A percentile compares a stretch with the other conserved stretches of the same genome.
Conservation (phyloP, 2,113 vertebrate genomes). For the Platysternon megacephalum region DNA sequence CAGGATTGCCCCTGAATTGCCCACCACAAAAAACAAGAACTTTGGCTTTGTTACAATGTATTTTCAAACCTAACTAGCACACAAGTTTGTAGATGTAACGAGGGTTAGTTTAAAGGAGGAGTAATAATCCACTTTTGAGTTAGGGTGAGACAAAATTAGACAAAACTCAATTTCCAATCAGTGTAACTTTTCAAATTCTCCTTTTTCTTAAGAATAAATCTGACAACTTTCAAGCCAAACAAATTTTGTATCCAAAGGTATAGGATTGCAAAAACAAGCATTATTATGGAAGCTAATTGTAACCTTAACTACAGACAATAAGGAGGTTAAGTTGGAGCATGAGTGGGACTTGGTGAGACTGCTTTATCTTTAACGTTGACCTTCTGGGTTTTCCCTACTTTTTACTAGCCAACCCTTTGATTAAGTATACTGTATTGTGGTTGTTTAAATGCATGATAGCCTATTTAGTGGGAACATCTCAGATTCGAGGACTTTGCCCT, state of each 20-base stretch:
- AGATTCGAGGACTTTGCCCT: background rate
- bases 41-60: background rate
- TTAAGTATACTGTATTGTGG: background rate
- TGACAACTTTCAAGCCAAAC: background rate
- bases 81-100: background rate
- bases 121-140: background rate
- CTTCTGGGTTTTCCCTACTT: background rate
- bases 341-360: background rate
- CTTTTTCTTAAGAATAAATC: background rate
- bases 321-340: background rate
- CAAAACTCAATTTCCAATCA: background rate
- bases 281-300: background rate
- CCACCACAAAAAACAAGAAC: background rate
- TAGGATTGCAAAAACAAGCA: accelerated
- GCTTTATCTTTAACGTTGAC: background rate
- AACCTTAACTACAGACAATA: background rate
- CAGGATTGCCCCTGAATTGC: background rate
- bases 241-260: background rate
- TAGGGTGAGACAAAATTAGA: background rate
- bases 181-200: background rate
- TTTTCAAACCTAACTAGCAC: background rate
- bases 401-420: background rate
- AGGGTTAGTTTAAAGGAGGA: background rate
- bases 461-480: background rate
- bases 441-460: background rate